Evolutionary conservation across 2,888 invertebrate genomes (phyloP).

Genomic region (Pachycephus smyrnensis): DNA sequence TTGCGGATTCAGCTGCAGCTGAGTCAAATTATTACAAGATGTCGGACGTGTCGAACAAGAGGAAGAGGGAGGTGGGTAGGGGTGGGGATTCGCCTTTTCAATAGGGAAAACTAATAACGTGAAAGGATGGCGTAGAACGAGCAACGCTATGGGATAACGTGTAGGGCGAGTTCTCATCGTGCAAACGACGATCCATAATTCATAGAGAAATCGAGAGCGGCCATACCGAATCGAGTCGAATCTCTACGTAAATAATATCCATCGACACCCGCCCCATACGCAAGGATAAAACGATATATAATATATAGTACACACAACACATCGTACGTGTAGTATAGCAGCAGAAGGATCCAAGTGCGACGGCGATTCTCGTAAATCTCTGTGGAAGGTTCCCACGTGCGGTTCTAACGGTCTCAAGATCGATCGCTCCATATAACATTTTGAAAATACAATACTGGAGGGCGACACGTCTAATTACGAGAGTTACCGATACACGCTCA

Average conservation of each 20-base stretch:
- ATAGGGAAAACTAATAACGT: constrained; percentile 39
- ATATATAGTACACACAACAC: background rate
- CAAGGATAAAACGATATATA: background rate
- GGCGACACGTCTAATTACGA: background rate
- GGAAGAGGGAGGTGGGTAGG: constrained; percentile 8
- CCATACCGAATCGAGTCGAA: constrained; percentile 14
- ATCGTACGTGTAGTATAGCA: background rate
- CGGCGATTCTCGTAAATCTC: background rate
- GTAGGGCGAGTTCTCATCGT: background rate
- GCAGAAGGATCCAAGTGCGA: background rate
- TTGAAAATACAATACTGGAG: background rate
- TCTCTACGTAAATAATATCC: constrained; percentile 33
- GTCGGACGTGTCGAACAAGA: constrained; percentile 1
- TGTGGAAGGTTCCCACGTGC: background rate
- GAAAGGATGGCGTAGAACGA: background rate
- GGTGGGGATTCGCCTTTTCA: constrained; percentile 29
- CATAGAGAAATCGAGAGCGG: background rate
- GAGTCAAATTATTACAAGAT: background rate
- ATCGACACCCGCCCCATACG: constrained; percentile 7
- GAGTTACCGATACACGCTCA: background rate
- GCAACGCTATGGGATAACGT: background rate
- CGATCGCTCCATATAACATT: background rate
- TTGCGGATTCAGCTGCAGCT: background rate
- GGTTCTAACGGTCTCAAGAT: background rate
- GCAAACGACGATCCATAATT: background rate